Conservation (phyloP, 1,140 invertebrate species). For the Eriocheir sinensis region DNA sequence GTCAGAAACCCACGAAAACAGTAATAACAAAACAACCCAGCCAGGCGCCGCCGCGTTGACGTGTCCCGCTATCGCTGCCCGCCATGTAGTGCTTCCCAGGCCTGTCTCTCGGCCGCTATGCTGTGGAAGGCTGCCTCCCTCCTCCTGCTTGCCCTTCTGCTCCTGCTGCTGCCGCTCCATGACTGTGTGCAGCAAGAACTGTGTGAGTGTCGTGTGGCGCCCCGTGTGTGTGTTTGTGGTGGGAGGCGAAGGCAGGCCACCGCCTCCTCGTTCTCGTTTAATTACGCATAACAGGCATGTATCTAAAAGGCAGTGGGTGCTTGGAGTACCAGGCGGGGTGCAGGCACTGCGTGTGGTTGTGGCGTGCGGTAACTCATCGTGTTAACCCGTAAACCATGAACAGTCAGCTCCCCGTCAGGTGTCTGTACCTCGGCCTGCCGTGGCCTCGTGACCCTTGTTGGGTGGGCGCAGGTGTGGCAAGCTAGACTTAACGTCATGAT, state of each 20-base stretch:
- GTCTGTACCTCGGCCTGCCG: too few relatives aligned
- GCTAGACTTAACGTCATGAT: too few relatives aligned
- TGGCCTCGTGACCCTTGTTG: too few relatives aligned
- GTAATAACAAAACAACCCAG: too few relatives aligned
- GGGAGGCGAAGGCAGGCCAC: background rate
- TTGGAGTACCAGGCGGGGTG: background rate
- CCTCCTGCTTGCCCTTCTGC: background rate
- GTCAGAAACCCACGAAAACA: too few relatives aligned
- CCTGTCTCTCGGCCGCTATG: background rate
- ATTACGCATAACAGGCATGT: too few relatives aligned
- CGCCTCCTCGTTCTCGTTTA: too few relatives aligned
- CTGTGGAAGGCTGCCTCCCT: background rate
- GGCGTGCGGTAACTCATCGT: too few relatives aligned
- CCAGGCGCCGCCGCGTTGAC: too few relatives aligned
- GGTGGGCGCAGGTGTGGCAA: too few relatives aligned
- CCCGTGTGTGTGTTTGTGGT: background rate
- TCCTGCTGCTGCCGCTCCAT: background rate
- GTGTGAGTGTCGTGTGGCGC: background rate
- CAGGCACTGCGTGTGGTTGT: background rate
- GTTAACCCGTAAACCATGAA: too few relatives aligned
- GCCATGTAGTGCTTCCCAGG: background rate
- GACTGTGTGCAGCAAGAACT: background rate
- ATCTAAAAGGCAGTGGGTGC: background rate
- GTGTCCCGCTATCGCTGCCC: background rate
- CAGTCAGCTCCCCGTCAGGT: too few relatives aligned